Conservation (phyloP, 2,113 vertebrate genomes). For the Hippocampus abdominalis region DNA sequence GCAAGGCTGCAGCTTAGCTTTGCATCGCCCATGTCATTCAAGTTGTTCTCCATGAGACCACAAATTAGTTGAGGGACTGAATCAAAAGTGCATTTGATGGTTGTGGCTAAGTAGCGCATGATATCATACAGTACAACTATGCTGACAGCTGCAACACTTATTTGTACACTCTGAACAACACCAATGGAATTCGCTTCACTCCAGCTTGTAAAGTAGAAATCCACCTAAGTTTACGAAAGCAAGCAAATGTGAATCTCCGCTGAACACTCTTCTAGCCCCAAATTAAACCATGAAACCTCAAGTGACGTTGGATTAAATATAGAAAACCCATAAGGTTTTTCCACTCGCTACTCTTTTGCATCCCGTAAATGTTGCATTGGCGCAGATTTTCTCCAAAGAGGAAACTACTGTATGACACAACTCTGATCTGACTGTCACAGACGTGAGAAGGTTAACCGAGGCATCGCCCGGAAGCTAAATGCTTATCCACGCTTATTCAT, state of each 20-base stretch:
- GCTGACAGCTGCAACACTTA: background rate
- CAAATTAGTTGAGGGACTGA: too few species aligned
- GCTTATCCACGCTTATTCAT: slow-evolving; percentile 60
- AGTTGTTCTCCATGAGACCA: too few species aligned
- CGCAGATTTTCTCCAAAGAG: slow-evolving; percentile 37
- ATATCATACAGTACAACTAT: background rate
- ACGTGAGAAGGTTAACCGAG: slow-evolving; percentile 46
- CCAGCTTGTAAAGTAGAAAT: background rate
- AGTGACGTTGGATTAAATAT: slow-evolving; percentile 21
- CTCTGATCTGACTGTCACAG: slow-evolving; percentile 41
- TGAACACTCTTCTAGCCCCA: too few species aligned
- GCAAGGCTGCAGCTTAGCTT: background rate
- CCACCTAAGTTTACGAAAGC: slow-evolving; percentile 5
- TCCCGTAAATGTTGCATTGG: slow-evolving; percentile 16
- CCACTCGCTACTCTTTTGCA: slow-evolving; percentile 9
- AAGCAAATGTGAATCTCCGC: background rate
- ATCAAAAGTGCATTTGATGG: too few species aligned
- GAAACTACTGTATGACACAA: slow-evolving; percentile 28
- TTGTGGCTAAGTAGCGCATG: too few species aligned
- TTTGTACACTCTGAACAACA: background rate
- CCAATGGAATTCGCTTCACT: background rate
- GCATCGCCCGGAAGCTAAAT: slow-evolving; percentile 43
- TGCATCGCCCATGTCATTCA: too few species aligned
- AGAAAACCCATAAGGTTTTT: slow-evolving; percentile 37
- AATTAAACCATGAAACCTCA: slow-evolving; percentile 21